Base-by-base conservation (phyloP, 2,888 invertebrate genomes). In the Monoplex corrugatus region DNA sequence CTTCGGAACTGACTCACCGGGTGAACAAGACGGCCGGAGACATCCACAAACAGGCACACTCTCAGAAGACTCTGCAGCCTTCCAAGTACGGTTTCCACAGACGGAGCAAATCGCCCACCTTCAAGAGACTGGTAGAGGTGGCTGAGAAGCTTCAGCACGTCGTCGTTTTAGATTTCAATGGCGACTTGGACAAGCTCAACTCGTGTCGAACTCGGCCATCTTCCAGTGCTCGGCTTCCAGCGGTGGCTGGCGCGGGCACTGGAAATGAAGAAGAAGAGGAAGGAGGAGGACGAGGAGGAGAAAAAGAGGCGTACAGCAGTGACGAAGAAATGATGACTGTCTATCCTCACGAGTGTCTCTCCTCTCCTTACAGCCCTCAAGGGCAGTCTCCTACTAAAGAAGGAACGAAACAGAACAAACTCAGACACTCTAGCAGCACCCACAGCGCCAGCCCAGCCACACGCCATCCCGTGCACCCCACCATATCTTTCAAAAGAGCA, bases 31-130 rank as follows among this genome's bases (percentile, higher is more conserved):
- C 43, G 13, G n/a, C 23, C n/a, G 28, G 43, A 23, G 43, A 5
- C 32, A 5, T 19, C 40, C 40, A 40, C 23, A 23, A 32, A 23
- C 5, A 13, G 19, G n/a, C 10, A 3, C 83, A 45, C 28, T 28
- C 40, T 6, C 68, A 38, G 57, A 85, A 78, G 75, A 90, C 90
- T 32, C 80, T 94, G 0, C 75, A 90, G 23, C 93, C 94, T 1
- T 94, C 94, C 28, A 94, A 93, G 88, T 92, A 94, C 87, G 94
- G 94, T 28, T 94, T 92, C 82, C 94, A 94, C 68, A 93, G 92
- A 2, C 85, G 94, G 32, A 94, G 94, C 87, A 91, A 93, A 44
- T 94, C 94, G 13, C 93, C 94, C n/a, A 94, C 94, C 0, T 94
- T 94, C 89, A 93, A 92, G 86, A 91, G 93, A 38, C 91, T 94